A percentile compares a stretch with the other conserved stretches of the same genome.
Evolutionary conservation across 64 coral and sea anemone genomes (phyloP).

Genomic region (Montipora capricornis): DNA sequence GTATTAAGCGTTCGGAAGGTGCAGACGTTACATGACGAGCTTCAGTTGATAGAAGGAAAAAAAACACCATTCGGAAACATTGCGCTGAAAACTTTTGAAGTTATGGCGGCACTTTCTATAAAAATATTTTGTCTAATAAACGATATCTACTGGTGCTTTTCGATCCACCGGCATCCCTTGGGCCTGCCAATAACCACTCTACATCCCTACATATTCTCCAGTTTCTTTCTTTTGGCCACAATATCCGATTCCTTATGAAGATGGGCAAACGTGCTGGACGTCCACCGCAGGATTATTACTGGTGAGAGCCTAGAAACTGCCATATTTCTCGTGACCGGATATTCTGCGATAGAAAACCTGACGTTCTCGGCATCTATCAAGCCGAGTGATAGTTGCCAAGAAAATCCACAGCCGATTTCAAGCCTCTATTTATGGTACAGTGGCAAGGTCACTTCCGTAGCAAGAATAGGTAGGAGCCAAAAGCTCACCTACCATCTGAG

Average conservation of each 20-base stretch:
- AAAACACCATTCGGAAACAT: neutral
- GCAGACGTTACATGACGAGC: neutral
- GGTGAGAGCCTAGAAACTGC: too few species aligned
- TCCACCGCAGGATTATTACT: too few species aligned
- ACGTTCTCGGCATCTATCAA: too few species aligned
- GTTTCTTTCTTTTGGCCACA: too few species aligned
- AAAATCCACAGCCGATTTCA: neutral
- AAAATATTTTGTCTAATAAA: neutral
- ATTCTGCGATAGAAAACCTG: too few species aligned
- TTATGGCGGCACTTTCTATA: neutral
- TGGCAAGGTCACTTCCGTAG: slow-evolving; percentile 19
- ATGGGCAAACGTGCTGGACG: too few species aligned
- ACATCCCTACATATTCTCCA: too few species aligned
- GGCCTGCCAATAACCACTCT: too few species aligned
- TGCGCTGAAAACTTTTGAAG: neutral
- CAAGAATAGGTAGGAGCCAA: slow-evolving; percentile 34
- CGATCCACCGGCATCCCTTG: too few species aligned
- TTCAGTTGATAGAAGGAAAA: neutral
- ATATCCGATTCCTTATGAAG: too few species aligned
- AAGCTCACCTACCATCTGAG: slow-evolving; percentile 11
- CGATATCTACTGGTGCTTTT: too few species aligned
- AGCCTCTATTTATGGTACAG: neutral
- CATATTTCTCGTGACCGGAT: too few species aligned
- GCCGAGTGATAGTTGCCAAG: neutral
- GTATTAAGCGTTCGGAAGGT: neutral